phyloP scores from a whole-genome alignment of 2,797 vertebrate species.

The Falco columbarius region DNA sequence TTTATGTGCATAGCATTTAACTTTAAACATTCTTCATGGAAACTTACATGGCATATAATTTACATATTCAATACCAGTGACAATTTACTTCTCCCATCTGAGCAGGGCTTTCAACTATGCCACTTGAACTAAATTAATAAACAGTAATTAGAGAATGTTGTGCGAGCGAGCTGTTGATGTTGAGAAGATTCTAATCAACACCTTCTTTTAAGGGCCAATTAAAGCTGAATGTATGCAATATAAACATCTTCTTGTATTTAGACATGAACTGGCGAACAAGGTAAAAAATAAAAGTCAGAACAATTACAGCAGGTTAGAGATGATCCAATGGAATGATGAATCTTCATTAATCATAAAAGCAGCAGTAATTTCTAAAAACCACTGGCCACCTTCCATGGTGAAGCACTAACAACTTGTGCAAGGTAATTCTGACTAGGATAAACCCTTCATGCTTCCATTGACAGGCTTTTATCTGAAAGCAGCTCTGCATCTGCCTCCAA shows the following conservation, averaged over 20 bases:
- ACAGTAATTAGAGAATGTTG: slow-evolving; percentile 88
- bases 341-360: slow-evolving; percentile 52
- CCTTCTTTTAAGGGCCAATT: slow-evolving; percentile 87
- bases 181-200: slow-evolving; percentile 87
- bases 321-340: slow-evolving; percentile 63
- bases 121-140: slow-evolving; percentile 88
- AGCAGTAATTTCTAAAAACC: slow-evolving; percentile 61
- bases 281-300: slow-evolving; percentile 77
- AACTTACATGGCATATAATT: slow-evolving; percentile 82
- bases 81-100: slow-evolving; percentile 87
- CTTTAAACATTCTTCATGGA: slow-evolving; percentile 82
- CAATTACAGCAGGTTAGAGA: slow-evolving; percentile 76
- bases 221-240: slow-evolving; percentile 86
- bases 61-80: slow-evolving; percentile 86
- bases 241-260: slow-evolving; percentile 86
- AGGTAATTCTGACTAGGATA: slow-evolving; percentile 8
- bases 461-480: slow-evolving; percentile 16
- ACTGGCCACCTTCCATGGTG: not conserved
- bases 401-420: not conserved
- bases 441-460: not conserved
- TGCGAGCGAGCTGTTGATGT: slow-evolving; percentile 85
- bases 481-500: not conserved
- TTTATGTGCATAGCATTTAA: slow-evolving; percentile 76
- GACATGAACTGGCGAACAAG: slow-evolving; percentile 80
- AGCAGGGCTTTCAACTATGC: slow-evolving; percentile 85